These are phyloP conservation scores for Cyprinodon brontotheroides DNA, from an alignment of 2,113 vertebrate genomes.

Conservation along the genomic window DNA sequence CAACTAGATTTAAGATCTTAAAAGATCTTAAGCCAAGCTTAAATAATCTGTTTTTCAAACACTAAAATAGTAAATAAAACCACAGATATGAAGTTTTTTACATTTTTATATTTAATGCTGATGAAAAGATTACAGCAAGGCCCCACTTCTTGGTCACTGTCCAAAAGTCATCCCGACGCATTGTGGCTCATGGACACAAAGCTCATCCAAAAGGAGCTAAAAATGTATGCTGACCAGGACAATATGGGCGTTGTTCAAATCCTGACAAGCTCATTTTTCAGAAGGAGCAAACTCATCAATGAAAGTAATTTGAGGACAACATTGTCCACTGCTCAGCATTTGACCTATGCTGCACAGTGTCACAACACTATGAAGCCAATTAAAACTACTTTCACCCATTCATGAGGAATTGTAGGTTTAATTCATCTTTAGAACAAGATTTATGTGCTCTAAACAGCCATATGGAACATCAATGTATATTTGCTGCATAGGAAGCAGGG, in stretches of 20 bases:
- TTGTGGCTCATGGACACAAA: constrained; percentile 27
- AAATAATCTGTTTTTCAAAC: neutral
- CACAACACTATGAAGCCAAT: constrained; percentile 52
- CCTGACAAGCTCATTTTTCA: constrained; percentile 73
- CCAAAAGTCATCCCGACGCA: constrained; percentile 20
- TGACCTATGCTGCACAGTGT: constrained; percentile 48
- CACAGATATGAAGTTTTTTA: neutral
- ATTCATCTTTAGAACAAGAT: constrained; percentile 7
- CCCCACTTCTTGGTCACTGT: constrained; percentile 2
- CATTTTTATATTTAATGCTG: neutral
- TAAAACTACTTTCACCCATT: constrained; percentile 54
- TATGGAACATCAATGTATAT: constrained; percentile 1
- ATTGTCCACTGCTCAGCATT: constrained; percentile 62
- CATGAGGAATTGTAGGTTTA: constrained; percentile 29
- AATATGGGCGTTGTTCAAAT: constrained; percentile 57
- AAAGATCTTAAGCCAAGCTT: no score
- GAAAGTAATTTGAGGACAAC: constrained; percentile 67
- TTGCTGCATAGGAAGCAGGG: neutral
- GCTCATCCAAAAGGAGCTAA: constrained; percentile 35
- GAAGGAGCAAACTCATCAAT: constrained; percentile 63
- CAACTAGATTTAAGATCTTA: neutral
- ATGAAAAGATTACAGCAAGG: constrained; percentile 8
- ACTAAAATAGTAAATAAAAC: constrained; percentile 5
- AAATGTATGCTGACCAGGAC: constrained; percentile 55
- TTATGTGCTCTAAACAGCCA: constrained; percentile 18